Conservation (phyloP, 2,113 vertebrate genomes). For the Petromus typicus region DNA sequence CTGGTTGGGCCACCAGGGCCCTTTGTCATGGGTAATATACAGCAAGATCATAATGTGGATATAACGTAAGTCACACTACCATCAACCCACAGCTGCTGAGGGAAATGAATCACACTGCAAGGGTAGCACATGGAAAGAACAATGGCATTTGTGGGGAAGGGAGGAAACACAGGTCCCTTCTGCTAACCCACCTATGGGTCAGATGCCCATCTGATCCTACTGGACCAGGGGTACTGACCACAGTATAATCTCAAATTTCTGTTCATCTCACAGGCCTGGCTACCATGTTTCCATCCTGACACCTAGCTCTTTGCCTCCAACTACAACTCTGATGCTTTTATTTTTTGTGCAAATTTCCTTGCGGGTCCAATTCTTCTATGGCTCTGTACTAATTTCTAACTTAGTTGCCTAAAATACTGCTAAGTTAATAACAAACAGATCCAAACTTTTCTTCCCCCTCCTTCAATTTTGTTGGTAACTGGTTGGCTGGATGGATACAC, state of each 20-base stretch:
- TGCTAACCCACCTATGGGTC: not conserved
- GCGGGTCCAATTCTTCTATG: not conserved
- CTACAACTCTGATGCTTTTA: not conserved
- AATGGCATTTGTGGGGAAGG: not conserved
- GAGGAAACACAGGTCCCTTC: not conserved
- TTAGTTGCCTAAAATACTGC: not conserved
- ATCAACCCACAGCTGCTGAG: not conserved
- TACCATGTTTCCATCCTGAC: not conserved
- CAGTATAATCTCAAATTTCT: not conserved
- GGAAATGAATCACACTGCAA: not conserved
- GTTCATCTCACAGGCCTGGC: not conserved
- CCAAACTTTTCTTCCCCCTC: not conserved
- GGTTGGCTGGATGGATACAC: not conserved
- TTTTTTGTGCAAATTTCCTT: not conserved
- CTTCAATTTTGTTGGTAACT: not conserved
- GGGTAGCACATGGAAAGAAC: not conserved
- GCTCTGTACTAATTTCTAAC: not conserved
- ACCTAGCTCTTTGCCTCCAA: not conserved
- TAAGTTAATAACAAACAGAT: not conserved
- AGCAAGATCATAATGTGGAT: not conserved
- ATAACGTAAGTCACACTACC: not conserved
- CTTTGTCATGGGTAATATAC: not conserved
- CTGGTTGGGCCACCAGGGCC: not conserved
- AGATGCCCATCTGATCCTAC: not conserved
- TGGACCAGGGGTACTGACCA: not conserved